Conservation (phyloP, 1,140 invertebrate genomes). For the Caligus rogercresseyi region DNA sequence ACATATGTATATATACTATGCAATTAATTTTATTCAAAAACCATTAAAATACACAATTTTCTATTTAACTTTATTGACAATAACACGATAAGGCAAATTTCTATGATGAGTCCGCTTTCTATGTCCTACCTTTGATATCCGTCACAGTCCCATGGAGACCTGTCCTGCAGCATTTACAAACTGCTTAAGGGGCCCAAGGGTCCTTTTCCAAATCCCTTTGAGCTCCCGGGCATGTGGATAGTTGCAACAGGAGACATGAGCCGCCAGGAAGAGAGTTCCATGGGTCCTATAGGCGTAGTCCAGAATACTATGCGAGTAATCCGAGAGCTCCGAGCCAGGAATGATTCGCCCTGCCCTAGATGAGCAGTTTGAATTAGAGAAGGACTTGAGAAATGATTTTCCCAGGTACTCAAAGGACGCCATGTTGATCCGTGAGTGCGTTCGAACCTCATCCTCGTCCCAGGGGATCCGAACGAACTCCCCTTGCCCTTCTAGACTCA, state of each 20-base stretch:
- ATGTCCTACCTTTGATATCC: conserved; percentile 2
- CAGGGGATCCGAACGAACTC: conserved; percentile 28
- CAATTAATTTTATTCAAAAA: too few relatives aligned
- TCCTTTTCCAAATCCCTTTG: conserved; percentile 51
- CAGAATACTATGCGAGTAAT: conserved; percentile 27
- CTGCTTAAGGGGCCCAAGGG: conserved; percentile 46
- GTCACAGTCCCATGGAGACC: conserved; percentile 25
- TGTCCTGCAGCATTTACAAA: conserved; percentile 34
- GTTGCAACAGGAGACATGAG: conserved; percentile 51
- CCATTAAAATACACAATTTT: too few relatives aligned
- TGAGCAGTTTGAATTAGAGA: conserved; percentile 23
- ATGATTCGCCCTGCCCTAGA: conserved; percentile 26
- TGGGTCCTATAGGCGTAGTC: conserved; percentile 30
- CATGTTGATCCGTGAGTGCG: conserved; percentile 22
- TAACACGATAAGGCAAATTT: neutral
- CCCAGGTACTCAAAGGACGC: neutral
- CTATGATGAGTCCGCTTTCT: too few relatives aligned
- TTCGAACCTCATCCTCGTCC: conserved; percentile 21
- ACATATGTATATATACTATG: too few relatives aligned
- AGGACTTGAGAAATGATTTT: neutral
- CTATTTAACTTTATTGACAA: neutral
- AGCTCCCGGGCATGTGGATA: conserved; percentile 46
- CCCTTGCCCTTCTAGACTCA: conserved; percentile 30
- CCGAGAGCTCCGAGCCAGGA: conserved; percentile 27
- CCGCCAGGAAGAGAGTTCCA: conserved; percentile 29